These are phyloP conservation scores for Tricholauxania praeusta DNA, from an alignment of 2,888 invertebrate genomes.

Conservation along the genomic window DNA sequence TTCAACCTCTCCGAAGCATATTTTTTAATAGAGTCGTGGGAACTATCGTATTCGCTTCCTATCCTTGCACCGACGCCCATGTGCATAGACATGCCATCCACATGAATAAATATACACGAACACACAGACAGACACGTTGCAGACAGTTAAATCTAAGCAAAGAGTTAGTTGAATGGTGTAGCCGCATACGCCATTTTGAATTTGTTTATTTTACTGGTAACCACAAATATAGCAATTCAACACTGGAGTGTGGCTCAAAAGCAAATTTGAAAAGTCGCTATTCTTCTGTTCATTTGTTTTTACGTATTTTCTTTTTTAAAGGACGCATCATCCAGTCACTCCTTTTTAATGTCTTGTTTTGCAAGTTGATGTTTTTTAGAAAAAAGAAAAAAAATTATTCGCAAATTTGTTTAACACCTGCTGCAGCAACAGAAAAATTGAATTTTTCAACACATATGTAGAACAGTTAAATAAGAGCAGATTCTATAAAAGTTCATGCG, in stretches of 20 bases:
- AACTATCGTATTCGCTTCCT: too few species aligned
- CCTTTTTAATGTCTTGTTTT: too few species aligned
- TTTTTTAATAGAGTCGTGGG: too few species aligned
- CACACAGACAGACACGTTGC: conserved; percentile 35
- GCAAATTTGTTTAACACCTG: too few species aligned
- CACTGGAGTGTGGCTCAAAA: conserved; percentile 1
- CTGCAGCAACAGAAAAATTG: too few species aligned
- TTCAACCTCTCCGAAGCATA: too few species aligned
- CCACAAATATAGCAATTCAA: not conserved
- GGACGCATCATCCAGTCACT: conserved; percentile 20
- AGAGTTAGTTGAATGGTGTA: not conserved
- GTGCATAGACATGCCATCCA: conserved; percentile 25
- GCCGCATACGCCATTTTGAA: not conserved
- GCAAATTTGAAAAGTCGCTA: conserved; percentile 19
- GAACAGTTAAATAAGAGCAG: too few species aligned
- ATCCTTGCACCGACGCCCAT: too few species aligned
- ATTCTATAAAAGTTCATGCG: too few species aligned
- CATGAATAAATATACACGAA: conserved; percentile 47
- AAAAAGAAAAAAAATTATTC: too few species aligned
- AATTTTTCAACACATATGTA: too few species aligned
- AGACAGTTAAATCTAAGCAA: conserved; percentile 13
- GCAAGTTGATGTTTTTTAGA: conserved; percentile 17
- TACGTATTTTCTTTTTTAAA: not conserved
- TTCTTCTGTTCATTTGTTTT: conserved; percentile 12
- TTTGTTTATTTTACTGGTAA: not conserved